These are phyloP conservation scores for Tenebrosternarchus preto DNA, from an alignment of 2,113 vertebrate species.

Conservation along the genomic window DNA sequence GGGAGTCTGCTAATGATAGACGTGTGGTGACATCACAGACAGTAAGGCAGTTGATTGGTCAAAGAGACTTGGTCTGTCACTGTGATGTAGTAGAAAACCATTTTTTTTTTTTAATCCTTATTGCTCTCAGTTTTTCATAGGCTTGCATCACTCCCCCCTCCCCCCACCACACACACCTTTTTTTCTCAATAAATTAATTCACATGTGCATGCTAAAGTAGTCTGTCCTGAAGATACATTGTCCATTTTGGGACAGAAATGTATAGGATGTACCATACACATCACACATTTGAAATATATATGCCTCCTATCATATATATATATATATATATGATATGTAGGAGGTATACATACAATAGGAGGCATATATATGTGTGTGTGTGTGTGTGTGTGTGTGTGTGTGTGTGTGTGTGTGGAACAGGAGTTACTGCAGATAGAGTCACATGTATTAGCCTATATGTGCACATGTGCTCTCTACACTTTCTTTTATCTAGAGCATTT, in stretches of 20 bases:
- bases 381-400: slow-evolving; percentile 26
- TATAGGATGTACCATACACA: not conserved
- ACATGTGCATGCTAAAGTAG: not conserved
- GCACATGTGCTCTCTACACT: not conserved
- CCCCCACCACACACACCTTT: slow-evolving; percentile 51
- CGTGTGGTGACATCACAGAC: slow-evolving; percentile 43
- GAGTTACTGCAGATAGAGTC: not conserved
- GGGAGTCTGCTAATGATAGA: slow-evolving; percentile 25
- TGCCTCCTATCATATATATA: not conserved
- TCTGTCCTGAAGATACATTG: too few species aligned
- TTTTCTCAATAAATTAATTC: not conserved
- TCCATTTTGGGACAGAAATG: too few species aligned
- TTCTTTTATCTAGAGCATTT: slow-evolving; percentile 6
- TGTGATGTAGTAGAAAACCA: slow-evolving; percentile 40
- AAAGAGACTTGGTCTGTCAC: not conserved
- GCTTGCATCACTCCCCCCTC: slow-evolving; percentile 53
- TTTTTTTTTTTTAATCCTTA: slow-evolving; percentile 35
- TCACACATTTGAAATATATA: not conserved
- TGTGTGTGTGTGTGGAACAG: slow-evolving; percentile 19
- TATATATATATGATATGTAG: slow-evolving; percentile 18
- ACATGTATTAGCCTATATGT: slow-evolving; percentile 3
- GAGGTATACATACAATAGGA: too few species aligned
- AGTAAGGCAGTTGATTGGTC: slow-evolving; percentile 23
- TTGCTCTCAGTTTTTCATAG: slow-evolving; percentile 47
- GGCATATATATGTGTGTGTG: not conserved